Conservation (phyloP, 2,888 invertebrate species). For the Trachelus iudaicus region DNA sequence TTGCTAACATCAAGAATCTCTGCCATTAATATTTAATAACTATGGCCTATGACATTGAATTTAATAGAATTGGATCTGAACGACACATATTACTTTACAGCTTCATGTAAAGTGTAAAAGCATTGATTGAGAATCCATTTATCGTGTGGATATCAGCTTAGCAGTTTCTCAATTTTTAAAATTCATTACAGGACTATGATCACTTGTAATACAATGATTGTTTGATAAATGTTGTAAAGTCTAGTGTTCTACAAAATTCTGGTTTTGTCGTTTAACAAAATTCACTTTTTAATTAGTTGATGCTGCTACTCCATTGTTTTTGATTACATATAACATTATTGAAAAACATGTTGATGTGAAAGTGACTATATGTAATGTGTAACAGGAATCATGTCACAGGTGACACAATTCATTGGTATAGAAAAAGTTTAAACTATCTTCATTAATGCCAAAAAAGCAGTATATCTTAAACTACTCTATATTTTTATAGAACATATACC, state of each 20-base stretch:
- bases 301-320: background rate
- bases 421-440: background rate
- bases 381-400: background rate
- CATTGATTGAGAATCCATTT: background rate
- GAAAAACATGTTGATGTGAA: background rate
- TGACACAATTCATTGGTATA: background rate
- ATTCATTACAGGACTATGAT: background rate
- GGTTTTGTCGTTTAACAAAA: background rate
- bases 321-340: background rate
- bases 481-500: background rate
- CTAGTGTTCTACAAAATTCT: background rate
- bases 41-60: background rate
- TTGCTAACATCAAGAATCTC: background rate
- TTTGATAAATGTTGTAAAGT: background rate
- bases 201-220: background rate
- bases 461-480: background rate
- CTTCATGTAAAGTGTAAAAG: background rate
- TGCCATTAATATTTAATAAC: background rate
- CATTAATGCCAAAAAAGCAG: background rate
- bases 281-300: background rate
- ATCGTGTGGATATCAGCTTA: background rate
- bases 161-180: background rate
- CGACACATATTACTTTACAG: too few relatives aligned
- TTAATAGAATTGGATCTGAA: background rate
- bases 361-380: background rate